Evolutionary conservation across 2,797 vertebrate species (phyloP), one percentile per base, ranked within the genome.

Genomic region (Mus caroli): DNA sequence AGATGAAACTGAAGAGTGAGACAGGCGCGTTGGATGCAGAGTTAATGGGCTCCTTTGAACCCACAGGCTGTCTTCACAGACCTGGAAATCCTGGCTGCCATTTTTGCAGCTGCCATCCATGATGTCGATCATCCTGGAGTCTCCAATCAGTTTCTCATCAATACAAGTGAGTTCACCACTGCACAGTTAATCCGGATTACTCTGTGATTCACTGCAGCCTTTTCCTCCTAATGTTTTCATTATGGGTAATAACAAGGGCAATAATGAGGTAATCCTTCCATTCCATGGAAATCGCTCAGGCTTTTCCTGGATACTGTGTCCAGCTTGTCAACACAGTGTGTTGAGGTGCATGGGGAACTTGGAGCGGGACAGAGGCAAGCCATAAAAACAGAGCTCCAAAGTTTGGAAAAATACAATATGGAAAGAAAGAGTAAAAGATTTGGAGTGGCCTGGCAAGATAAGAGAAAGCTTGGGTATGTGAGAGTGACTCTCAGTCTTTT

Each of bases 111-210:
- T 88, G 99, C 99, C 5, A 99, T 99, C 98, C 99, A 99, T 14
- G 99, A 99, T 6, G 99, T 99, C 94, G 99, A 99, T 98, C 99
- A 99, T 98, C 99, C 99, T 0, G 99, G 99, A 96, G 99, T 99
- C 98, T 99, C 99, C 97, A 99, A 99, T 98, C 99, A 99, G 97
- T 99, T 99, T 97, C 99, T 99, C 94, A 99, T 99, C 98, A 99
- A 99, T 98, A 99, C 99, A 97, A 99, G 99, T 99, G 98, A 99
- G 99, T 99, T 96, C 83, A 75, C 64, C 76, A 78, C 90, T 75
- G 58, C 89, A 75, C 2, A n/a, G 85, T 83, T 94, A 56, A 90
- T 69, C 37, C 15, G 37, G 58, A 93, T 92, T 91, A 91, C 20
- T 78, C 79, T 97, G 77, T 96, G 86, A 95, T 15, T 83, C 97